Evolutionary conservation across 2,113 vertebrate genomes (phyloP), one percentile per base, ranked within the genome.

Genomic region (Eudorcas thomsonii): DNA sequence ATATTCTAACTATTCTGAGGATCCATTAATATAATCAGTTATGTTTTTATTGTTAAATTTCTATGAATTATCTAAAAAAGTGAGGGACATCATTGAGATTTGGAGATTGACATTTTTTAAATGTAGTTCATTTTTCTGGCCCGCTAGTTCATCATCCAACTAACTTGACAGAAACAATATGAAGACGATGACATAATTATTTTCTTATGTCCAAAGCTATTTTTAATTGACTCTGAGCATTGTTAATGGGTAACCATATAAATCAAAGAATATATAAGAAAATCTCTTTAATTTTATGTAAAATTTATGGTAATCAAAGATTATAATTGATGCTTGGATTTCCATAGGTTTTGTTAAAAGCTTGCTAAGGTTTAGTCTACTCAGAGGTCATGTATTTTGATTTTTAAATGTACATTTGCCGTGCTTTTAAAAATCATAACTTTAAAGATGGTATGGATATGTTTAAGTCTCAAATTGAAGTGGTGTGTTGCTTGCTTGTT

Each of bases 251-350:
- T 88, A 91, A 94, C 33, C 7, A 74, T 91, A 30, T 86, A 96
- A 93, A 57, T 88, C 39, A 93, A 81, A 94, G 59, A 82, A 74
- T 88, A 26, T 91, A 9, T 92, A 95, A 88, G 59, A 81, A 92
- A 96, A 33, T 64, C 1, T 55, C 23, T 91, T 82, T 82, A 80
- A 43, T 81, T 95, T 95, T 81, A 93, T 92, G 23, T 88, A 88
- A 84, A 95, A 88, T 81, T 80, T 57, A 71, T 89, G 39, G 5
- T 30, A 71, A 83, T 92, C 21, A 45, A 55, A 80, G 87, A 91
- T 62, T 96, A 62, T 77, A 88, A 87, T 88, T 95, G 85, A 96
- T 85, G 8, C 92, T 97, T 97, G 43, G 77, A 91, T 95, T 97
- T 84, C 45, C 21, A 50, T 74, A 88, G 17, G 17, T 8, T 80